A percentile compares a stretch with the other conserved stretches of the same genome.
phyloP scores from a whole-genome alignment of 2,797 vertebrate species.

The Falco peregrinus region DNA sequence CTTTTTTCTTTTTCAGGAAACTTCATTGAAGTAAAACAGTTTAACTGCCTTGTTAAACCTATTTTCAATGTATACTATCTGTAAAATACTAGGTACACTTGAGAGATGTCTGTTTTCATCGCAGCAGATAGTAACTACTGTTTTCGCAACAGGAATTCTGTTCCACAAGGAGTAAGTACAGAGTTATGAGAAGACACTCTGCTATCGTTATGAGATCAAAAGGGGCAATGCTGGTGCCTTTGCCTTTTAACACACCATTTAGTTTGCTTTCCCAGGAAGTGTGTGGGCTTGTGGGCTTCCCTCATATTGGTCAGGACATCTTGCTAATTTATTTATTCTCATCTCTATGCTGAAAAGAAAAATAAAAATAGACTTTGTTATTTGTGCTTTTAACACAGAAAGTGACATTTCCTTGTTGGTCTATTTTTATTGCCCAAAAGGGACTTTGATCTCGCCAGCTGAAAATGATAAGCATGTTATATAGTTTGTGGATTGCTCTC shows the following conservation, averaged over 20 bases:
- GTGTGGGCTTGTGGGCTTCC: neutral
- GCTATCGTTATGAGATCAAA: accelerated
- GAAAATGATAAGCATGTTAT: neutral
- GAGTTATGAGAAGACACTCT: neutral
- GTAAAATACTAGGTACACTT: accelerated
- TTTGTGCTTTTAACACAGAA: neutral
- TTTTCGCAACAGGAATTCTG: neutral
- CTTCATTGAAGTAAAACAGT: neutral
- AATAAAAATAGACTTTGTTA: neutral
- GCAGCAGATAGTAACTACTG: neutral
- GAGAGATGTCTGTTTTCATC: neutral
- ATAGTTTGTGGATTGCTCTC: neutral
- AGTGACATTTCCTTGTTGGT: neutral
- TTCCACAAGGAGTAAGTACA: no score
- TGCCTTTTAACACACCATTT: neutral
- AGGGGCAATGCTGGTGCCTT: neutral
- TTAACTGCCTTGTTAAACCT: neutral
- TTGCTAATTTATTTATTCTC: neutral
- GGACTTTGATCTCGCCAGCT: conserved; percentile 51
- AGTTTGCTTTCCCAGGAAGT: neutral
- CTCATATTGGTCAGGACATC: neutral
- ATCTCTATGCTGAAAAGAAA: neutral
- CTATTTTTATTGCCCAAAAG: conserved; percentile 17
- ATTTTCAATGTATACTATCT: neutral
- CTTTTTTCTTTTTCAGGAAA: neutral